These are phyloP conservation scores for Microtus montanus DNA, from an alignment of 2,113 vertebrate species.

Conservation along the genomic window DNA sequence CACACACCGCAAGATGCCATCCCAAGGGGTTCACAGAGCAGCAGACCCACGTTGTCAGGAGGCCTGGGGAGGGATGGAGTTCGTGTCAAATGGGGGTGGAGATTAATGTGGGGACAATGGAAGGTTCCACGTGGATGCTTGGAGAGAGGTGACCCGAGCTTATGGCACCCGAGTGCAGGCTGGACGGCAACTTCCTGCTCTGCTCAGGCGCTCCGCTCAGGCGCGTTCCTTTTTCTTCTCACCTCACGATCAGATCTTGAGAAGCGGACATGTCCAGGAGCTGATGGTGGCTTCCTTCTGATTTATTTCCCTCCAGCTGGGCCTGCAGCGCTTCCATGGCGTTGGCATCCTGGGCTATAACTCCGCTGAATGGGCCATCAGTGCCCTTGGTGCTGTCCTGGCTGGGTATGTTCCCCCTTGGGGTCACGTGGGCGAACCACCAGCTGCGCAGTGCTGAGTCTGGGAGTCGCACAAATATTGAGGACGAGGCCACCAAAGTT, in stretches of 20 bases:
- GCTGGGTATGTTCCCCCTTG: conserved; percentile 89
- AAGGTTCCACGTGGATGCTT: not conserved
- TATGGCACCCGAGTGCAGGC: not conserved
- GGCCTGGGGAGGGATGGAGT: no score
- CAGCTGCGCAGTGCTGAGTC: not conserved
- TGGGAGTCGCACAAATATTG: not conserved
- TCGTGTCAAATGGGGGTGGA: not conserved
- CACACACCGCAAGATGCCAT: not conserved
- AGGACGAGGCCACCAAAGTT: not conserved
- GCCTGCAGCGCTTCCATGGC: conserved; percentile 91
- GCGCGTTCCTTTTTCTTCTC: no score
- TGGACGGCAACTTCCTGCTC: no score
- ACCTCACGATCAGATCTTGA: not conserved
- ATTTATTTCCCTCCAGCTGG: conserved; percentile 88
- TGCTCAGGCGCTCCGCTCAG: rapidly evolving
- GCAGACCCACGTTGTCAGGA: not conserved
- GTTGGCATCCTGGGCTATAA: conserved; percentile 97
- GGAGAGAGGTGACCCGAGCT: not conserved
- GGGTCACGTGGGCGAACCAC: rapidly evolving
- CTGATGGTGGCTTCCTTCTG: not conserved
- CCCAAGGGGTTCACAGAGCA: not conserved
- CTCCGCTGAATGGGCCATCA: conserved; percentile 92
- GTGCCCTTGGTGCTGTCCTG: conserved; percentile 92
- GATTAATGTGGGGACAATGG: not conserved
- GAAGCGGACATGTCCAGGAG: not conserved